Evolutionary conservation across 2,797 vertebrate genomes (phyloP), one percentile per base, ranked within the genome.

Genomic region (Microctenopoma stevenorrisi): DNA sequence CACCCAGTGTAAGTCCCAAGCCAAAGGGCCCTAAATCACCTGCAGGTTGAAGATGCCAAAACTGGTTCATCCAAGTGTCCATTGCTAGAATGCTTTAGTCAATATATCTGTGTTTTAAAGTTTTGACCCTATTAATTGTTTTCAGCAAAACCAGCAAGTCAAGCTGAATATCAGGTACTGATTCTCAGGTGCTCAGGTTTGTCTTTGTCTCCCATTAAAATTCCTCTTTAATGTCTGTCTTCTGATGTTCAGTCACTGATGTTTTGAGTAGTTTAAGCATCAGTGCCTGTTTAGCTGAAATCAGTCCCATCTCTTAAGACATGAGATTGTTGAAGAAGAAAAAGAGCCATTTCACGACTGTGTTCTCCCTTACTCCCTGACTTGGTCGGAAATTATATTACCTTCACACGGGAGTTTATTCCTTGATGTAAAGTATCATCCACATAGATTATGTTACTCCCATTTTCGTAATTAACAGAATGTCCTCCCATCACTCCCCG

Each of bases 111-210:
- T 81, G 67, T 75, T 63, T 57, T 22, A 35, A 30, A 47, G 10
- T 78, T 74, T 58, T 68, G 46, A 75, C 55, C 48, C 46, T 35
- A 30, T 42, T 35, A 14, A 22, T 22, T 22, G 22, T 22, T 22
- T 22, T 22, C 22, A 22, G 22, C 22, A 22, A 22, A 22, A 22
- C 49, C 72, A 77, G 42, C 68, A 76, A 81, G 57, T 53, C 58
- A 72, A 64, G 49, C 49, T 78, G 38, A 73, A 76, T 71, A 81
- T 85, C 80, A 79, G 81, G 72, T 76, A 38, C 50, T 64, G 57
- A 76, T 77, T 83, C 78, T 85, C 86, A 86, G 86, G 85, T 82
- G 78, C 64, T 79, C 52, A 51, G 43, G 64, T 74, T 62, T 52
- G 26, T 85, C 52, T 74, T 46, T 65, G 62, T 83, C 68, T 67